Conservation (phyloP, 2,797 vertebrate species). For the Tachyglossus aculeatus region DNA sequence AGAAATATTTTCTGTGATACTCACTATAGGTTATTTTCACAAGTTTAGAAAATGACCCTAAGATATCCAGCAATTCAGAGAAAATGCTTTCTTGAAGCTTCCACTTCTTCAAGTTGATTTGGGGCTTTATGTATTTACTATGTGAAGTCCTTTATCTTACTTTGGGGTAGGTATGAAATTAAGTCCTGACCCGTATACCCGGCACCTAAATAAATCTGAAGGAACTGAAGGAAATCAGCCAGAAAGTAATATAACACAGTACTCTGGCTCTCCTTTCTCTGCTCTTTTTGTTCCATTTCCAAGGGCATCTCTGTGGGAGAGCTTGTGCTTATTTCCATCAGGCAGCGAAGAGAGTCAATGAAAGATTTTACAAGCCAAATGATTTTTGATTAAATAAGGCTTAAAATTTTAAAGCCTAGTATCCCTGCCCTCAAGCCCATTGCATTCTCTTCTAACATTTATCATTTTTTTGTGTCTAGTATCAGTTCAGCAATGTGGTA, state of each 20-base stretch:
- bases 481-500: slow-evolving; percentile 8
- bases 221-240: background rate
- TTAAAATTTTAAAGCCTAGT: background rate
- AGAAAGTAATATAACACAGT: background rate
- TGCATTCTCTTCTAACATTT: background rate
- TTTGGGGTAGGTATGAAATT: background rate
- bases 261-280: background rate
- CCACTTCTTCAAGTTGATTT: background rate
- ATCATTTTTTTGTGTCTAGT: background rate
- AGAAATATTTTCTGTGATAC: background rate
- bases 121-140: background rate
- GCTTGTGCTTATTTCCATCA: background rate
- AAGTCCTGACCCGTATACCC: background rate
- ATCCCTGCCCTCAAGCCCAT: background rate
- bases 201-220: background rate
- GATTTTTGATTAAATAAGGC: background rate
- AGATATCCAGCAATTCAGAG: background rate
- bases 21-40: background rate
- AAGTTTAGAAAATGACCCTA: background rate
- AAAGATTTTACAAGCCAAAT: background rate
- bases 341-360: too few species aligned
- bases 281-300: background rate
- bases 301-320: background rate
- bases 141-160: background rate
- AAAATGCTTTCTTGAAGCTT: background rate